Base-by-base conservation (phyloP, 2,797 vertebrate genomes). In the Hypotaenidia okinawae region DNA sequence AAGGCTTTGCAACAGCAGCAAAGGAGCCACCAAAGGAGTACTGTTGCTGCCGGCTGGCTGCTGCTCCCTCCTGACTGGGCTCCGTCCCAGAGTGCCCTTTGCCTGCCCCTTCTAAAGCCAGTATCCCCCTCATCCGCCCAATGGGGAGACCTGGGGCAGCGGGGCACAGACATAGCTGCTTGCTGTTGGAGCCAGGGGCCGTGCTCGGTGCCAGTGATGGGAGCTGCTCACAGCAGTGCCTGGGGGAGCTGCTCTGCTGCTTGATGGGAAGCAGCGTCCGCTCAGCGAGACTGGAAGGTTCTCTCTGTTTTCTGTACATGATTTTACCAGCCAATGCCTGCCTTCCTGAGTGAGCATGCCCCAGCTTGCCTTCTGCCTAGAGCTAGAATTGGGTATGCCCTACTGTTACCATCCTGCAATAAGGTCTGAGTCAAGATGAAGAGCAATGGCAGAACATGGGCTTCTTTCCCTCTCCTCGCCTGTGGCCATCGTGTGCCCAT, bases 81-180 rank as follows among this genome's bases (percentile, higher is more conserved):
- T 39, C 17, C 4, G 1, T 35, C 43, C 47, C 30, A 4, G 18
- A 18, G 25, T 1, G 13, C 82, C 57, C 62, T 67, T 43, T 11
- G 15, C 45, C 28, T 2, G 23, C 35, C 19, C 64, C 74, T 76
- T 35, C 21, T 45, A 35, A 61, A 72, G 24, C 4, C 4, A 0
- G 16, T 5, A 54, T 70, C 22, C 68, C 72, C 15, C 15, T 9
- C 6, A 18, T 6, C 9, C n/a, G 66, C 39, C 10, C 0, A 47
- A 43, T 0, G 1, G 1, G 47, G 30, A 27, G 27, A 25, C 24
- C 27, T 0, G 19, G 15, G 62, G 87, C 28, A 45, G 73, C 64
- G 17, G 62, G 74, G 49, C 32, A 35, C 68, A 30, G 68, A 16
- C 17, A 10, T 2, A 19, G 59, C 68, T 35, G 32, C 51, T 16